Evolutionary conservation across 2,888 invertebrate species (phyloP).

Genomic region (Lasioglossum oenotherae): DNA sequence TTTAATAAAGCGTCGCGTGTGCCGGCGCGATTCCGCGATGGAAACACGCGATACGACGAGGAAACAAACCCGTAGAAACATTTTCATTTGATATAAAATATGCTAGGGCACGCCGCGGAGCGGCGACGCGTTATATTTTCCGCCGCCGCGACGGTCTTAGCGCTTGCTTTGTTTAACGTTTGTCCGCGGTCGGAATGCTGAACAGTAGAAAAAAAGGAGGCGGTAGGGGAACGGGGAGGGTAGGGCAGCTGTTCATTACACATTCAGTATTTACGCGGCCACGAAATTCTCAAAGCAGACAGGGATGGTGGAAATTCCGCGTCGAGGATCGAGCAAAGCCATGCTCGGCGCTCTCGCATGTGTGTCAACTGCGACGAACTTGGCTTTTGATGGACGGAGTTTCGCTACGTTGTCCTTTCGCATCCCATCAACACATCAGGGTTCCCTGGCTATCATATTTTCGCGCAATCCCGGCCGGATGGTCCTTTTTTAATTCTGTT

Average conservation of each 20-base stretch:
- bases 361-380: background rate
- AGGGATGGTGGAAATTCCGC: slow-evolving; percentile 13
- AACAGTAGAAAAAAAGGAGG: slow-evolving; percentile 1
- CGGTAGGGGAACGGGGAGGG: background rate
- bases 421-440: background rate
- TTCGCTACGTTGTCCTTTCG: background rate
- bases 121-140: slow-evolving; percentile 35
- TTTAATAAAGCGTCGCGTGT: slow-evolving; percentile 56
- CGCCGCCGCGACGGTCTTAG: slow-evolving; percentile 9
- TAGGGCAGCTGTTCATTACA: slow-evolving; percentile 27
- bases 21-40: slow-evolving; percentile 39
- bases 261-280: slow-evolving; percentile 31
- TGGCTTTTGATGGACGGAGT: background rate
- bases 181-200: slow-evolving; percentile 24
- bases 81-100: slow-evolving; percentile 58
- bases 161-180: slow-evolving; percentile 31
- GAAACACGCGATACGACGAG: slow-evolving; percentile 39
- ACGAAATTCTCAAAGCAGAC: slow-evolving; percentile 24
- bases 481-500: background rate
- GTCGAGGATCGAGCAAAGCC: slow-evolving; percentile 9
- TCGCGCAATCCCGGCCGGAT: background rate
- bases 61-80: slow-evolving; percentile 64
- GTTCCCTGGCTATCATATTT: background rate
- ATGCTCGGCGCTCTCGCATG: background rate
- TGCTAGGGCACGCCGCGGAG: slow-evolving; percentile 43